Evolutionary conservation across 2,888 invertebrate species (phyloP).

Genomic region (Cyaniris semiargus): DNA sequence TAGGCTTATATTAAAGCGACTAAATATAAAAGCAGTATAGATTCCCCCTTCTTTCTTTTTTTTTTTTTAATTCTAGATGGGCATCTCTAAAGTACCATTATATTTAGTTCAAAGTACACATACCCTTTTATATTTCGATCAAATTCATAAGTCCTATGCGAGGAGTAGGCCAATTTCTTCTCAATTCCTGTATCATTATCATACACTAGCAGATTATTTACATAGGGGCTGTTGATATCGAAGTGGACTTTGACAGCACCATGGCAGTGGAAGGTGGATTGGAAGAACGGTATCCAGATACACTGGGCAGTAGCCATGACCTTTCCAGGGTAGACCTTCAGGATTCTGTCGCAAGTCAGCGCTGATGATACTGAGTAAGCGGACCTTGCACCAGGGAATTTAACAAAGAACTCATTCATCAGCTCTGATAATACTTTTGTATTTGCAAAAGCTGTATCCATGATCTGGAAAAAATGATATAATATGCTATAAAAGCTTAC

Average conservation of each 20-base stretch:
- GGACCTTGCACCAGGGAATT: slow-evolving; percentile 60
- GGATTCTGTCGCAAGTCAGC: slow-evolving; percentile 55
- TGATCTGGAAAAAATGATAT: slow-evolving; percentile 51
- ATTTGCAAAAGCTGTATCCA: slow-evolving; percentile 64
- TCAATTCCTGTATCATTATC: slow-evolving; percentile 60
- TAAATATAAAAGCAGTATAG: too few species aligned
- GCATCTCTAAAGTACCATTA: too few species aligned
- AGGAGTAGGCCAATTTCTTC: slow-evolving; percentile 59
- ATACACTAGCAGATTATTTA: slow-evolving; percentile 56
- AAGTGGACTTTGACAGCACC: slow-evolving; percentile 63
- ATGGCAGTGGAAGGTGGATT: slow-evolving; percentile 66
- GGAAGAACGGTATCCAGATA: slow-evolving; percentile 70
- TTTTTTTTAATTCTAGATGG: too few species aligned
- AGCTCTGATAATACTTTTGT: slow-evolving; percentile 58
- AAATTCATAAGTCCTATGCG: slow-evolving; percentile 62
- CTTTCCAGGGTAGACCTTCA: slow-evolving; percentile 56
- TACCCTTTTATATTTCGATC: slow-evolving; percentile 60
- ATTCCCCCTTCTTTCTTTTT: too few species aligned
- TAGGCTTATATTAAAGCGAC: too few species aligned
- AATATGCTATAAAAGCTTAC: background rate
- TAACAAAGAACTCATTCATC: slow-evolving; percentile 68
- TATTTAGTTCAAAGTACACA: slow-evolving; percentile 36
- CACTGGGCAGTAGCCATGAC: slow-evolving; percentile 52
- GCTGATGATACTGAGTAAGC: slow-evolving; percentile 68
- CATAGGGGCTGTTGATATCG: slow-evolving; percentile 55